Evolutionary conservation across 2,888 invertebrate genomes (phyloP).

Genomic region (Brachycybe producta): DNA sequence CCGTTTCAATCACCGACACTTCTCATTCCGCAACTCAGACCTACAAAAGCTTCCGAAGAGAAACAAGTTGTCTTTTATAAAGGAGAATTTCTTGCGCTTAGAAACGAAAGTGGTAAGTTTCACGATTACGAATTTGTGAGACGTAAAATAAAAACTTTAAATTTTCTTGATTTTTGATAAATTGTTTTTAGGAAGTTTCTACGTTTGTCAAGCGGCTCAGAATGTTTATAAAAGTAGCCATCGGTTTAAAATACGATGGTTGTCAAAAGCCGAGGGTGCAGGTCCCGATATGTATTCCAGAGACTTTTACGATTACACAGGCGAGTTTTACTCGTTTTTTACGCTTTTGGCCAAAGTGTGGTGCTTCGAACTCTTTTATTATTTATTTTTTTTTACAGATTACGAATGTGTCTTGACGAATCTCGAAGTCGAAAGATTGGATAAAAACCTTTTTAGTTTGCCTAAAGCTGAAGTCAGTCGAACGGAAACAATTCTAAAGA

Average conservation of each 20-base stretch:
- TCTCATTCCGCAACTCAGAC: conserved; percentile 17
- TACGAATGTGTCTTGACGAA: conserved; percentile 82
- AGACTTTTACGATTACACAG: conserved; percentile 78
- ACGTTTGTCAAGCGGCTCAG: conserved; percentile 74
- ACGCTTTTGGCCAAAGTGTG: too few species aligned
- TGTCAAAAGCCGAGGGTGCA: conserved; percentile 52
- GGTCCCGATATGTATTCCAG: conserved; percentile 56
- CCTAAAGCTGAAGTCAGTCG: conserved; percentile 59
- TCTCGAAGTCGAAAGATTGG: conserved; percentile 57
- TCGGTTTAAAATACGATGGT: conserved; percentile 79
- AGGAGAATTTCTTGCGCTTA: conserved; percentile 77
- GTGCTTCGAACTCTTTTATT: not conserved
- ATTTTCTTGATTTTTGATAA: not conserved
- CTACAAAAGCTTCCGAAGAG: conserved; percentile 48
- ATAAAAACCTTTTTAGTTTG: conserved; percentile 55
- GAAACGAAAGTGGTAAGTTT: conserved; percentile 77
- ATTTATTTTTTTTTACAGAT: conserved; percentile 38
- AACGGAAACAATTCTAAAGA: conserved; percentile 66
- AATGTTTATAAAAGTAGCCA: conserved; percentile 76
- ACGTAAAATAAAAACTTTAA: not conserved
- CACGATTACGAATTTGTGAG: conserved; percentile 33
- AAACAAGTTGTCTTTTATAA: conserved; percentile 77
- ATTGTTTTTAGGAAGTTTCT: conserved; percentile 30
- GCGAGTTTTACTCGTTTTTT: too few species aligned
- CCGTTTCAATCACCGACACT: conserved; percentile 20